Percentiles rank a stretch among this genome's conserved stretches.
These are phyloP conservation scores for Steromphala cineraria DNA, from an alignment of 2,888 invertebrate genomes.

Conservation along the genomic window DNA sequence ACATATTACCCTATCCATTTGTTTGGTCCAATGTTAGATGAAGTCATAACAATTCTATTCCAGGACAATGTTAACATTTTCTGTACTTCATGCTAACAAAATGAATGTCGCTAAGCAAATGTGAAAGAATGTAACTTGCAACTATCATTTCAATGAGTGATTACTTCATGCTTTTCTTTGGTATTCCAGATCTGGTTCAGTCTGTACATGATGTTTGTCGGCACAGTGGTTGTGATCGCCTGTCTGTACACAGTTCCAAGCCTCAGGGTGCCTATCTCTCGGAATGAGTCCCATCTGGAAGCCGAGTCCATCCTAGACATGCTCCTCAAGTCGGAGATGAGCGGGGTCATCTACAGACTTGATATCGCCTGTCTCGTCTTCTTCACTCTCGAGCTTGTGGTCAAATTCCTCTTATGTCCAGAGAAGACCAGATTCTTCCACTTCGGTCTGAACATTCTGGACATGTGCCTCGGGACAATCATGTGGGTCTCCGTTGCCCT, in stretches of 20 bases:
- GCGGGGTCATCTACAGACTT: constrained; percentile 29
- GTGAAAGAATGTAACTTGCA: no score
- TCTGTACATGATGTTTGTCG: constrained; percentile 44
- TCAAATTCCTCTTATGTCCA: constrained; percentile 40
- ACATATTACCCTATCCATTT: no score
- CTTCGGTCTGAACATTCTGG: constrained; percentile 39
- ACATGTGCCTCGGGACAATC: constrained; percentile 37
- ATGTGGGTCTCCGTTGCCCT: constrained; percentile 32
- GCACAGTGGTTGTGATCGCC: constrained; percentile 28
- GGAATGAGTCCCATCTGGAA: not conserved
- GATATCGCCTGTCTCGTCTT: constrained; percentile 47
- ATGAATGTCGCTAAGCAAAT: no score
- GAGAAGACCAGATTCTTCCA: constrained; percentile 36
- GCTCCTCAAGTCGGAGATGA: constrained; percentile 33
- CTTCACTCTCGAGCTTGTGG: constrained; percentile 53
- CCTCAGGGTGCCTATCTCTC: not conserved
- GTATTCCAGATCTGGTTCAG: constrained; percentile 42
- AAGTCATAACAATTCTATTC: no score
- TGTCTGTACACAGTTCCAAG: constrained; percentile 28
- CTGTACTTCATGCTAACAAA: no score
- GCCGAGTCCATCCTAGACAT: not conserved
- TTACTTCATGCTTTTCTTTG: not conserved
- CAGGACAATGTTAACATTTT: no score
- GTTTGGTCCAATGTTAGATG: no score
- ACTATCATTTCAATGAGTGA: no score